These are phyloP conservation scores for Semotilus atromaculatus DNA, from an alignment of 2,797 vertebrate species.

Conservation along the genomic window DNA sequence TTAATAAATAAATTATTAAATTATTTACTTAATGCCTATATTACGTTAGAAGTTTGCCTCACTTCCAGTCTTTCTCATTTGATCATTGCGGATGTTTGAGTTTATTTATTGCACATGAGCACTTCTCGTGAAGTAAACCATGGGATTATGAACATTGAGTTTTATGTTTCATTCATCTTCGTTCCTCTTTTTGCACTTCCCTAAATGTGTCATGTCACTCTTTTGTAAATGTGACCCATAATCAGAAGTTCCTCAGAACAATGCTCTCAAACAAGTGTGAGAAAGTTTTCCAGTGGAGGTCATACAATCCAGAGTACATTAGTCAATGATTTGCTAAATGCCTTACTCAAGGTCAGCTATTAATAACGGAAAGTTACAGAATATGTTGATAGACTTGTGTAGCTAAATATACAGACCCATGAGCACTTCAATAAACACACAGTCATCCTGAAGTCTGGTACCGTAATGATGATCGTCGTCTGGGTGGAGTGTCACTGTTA, in stretches of 20 bases:
- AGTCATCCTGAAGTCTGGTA: neutral
- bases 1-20: too few relatives aligned
- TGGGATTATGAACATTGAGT: neutral
- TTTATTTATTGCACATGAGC: neutral
- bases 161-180: neutral
- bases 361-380: constrained; percentile 20
- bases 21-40: too few relatives aligned
- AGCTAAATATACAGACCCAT: neutral
- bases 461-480: constrained; percentile 15
- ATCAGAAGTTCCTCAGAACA: neutral
- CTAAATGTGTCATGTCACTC: neutral
- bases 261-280: neutral
- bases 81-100: neutral
- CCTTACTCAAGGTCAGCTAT: constrained; percentile 2
- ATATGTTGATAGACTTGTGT: neutral
- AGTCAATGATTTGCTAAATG: constrained; percentile 26
- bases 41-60: neutral
- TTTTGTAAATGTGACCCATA: neutral
- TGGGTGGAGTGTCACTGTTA: constrained; percentile 19
- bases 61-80: neutral
- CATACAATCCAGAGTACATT: constrained; percentile 21
- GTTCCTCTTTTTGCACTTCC: constrained; percentile 19
- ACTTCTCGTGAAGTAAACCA: neutral
- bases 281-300: neutral
- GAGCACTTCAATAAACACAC: constrained; percentile 11